A percentile compares a stretch with the other conserved stretches of the same genome.
phyloP scores from a whole-genome alignment of 2,113 vertebrate genomes.

The Paramormyrops kingsleyae region DNA sequence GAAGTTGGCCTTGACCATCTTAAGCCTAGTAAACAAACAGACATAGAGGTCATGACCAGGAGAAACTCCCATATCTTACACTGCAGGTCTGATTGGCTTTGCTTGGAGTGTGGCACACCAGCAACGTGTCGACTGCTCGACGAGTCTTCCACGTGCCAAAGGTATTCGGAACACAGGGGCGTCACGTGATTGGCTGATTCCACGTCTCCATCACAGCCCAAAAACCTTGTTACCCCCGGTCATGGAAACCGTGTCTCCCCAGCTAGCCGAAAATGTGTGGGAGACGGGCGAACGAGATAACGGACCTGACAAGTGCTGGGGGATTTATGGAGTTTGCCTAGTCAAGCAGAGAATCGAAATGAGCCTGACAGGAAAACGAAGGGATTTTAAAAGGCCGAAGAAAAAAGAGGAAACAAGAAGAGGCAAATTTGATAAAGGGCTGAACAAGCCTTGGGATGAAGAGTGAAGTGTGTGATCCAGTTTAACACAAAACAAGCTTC shows the following conservation, averaged over 20 bases:
- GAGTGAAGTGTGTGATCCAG: background rate
- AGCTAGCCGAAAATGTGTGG: background rate
- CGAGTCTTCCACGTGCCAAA: too few species aligned
- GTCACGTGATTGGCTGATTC: background rate
- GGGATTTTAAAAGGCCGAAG: background rate
- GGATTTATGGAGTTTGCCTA: constrained; percentile 6
- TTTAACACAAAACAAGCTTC: background rate
- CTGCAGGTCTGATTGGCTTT: background rate
- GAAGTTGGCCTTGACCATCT: background rate
- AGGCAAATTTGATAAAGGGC: background rate
- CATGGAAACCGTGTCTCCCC: background rate
- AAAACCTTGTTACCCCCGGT: background rate
- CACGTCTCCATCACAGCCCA: background rate
- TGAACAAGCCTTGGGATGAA: background rate
- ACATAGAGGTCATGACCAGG: background rate
- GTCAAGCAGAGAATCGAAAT: background rate
- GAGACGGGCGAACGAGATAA: background rate
- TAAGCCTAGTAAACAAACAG: background rate
- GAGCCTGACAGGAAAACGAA: background rate
- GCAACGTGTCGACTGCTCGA: too few species aligned
- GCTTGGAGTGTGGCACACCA: background rate
- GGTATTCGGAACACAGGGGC: background rate
- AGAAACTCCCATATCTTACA: background rate
- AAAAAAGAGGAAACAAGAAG: background rate
- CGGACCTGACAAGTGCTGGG: background rate